These are phyloP conservation scores for Arctocebus calabarensis DNA, from an alignment of 2,797 vertebrate species.

Conservation along the genomic window DNA sequence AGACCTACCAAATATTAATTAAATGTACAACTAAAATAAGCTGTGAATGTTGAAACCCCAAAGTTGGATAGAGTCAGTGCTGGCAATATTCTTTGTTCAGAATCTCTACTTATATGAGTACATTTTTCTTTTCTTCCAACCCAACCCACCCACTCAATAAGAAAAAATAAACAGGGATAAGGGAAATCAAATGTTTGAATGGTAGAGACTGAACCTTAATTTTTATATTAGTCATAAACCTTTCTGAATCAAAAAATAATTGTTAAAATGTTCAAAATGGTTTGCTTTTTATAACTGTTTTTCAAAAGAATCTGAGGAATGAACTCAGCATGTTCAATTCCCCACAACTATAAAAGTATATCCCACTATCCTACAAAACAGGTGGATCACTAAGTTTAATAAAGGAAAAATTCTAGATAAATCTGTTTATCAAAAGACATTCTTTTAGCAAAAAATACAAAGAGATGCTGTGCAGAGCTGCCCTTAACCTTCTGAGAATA, in stretches of 20 bases:
- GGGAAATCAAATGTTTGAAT: constrained; percentile 32
- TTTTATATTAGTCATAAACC: constrained; percentile 62
- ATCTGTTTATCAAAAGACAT: constrained; percentile 36
- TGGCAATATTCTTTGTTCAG: not conserved
- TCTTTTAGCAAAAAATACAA: not conserved
- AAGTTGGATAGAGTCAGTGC: not conserved
- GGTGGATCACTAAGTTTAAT: constrained; percentile 36
- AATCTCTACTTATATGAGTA: not conserved
- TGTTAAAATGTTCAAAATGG: constrained; percentile 24
- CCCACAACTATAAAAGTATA: not conserved
- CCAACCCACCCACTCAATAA: not conserved
- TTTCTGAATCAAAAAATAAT: constrained; percentile 44
- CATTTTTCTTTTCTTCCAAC: not conserved
- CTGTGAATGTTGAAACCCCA: not conserved
- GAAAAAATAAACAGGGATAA: not conserved
- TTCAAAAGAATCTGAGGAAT: constrained; percentile 47
- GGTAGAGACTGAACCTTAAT: constrained; percentile 13
- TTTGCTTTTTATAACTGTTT: constrained; percentile 60
- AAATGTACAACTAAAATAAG: constrained; percentile 9
- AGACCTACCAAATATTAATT: not conserved
- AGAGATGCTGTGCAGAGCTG: not conserved
- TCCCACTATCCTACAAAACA: not conserved
- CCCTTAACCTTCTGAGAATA: not conserved
- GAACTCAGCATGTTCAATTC: constrained; percentile 43
- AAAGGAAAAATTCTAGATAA: constrained; percentile 32